These are phyloP conservation scores for Heteractis magnifica DNA, from an alignment of 92 coral and sea anemone genomes.

Conservation along the genomic window DNA sequence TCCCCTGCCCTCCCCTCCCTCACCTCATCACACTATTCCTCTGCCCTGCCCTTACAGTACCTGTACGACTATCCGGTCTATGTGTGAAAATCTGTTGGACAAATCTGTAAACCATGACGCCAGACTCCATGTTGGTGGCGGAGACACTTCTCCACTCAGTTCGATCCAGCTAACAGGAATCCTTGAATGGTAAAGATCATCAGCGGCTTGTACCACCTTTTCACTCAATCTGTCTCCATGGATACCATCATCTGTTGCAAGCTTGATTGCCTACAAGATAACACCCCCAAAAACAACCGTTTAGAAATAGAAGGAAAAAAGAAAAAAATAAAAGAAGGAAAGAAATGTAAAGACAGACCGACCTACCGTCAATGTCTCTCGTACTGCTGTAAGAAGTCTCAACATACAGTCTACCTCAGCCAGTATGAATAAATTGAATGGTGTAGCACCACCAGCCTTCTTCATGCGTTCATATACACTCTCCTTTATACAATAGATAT, in stretches of 20 bases:
- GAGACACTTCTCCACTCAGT: slow-evolving; percentile 84
- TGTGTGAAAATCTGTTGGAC: slow-evolving; percentile 80
- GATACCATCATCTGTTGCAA: slow-evolving; percentile 73
- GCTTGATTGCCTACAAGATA: slow-evolving; percentile 67
- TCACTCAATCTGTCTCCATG: slow-evolving; percentile 83
- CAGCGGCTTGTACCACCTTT: slow-evolving; percentile 81
- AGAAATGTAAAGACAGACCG: background rate
- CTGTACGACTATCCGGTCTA: slow-evolving; percentile 88
- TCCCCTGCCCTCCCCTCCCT: background rate
- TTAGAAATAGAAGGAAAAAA: background rate
- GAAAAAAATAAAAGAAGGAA: too few species aligned
- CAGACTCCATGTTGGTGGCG: slow-evolving; percentile 88
- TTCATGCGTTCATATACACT: slow-evolving; percentile 88
- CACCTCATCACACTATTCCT: background rate
- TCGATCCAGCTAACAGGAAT: slow-evolving; percentile 80
- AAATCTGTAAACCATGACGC: slow-evolving; percentile 92
- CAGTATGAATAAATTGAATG: slow-evolving; percentile 86
- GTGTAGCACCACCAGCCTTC: slow-evolving; percentile 86
- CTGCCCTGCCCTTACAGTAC: slow-evolving; percentile 34
- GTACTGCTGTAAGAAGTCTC: slow-evolving; percentile 62
- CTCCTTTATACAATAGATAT: slow-evolving; percentile 54
- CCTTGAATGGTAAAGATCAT: slow-evolving; percentile 79
- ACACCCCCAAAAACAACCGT: background rate
- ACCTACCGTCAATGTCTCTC: slow-evolving; percentile 85
- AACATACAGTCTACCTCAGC: slow-evolving; percentile 96